A percentile compares a stretch with the other conserved stretches of the same genome.
Conservation (phyloP, 2,888 invertebrate species). For the Hedya salicella region DNA sequence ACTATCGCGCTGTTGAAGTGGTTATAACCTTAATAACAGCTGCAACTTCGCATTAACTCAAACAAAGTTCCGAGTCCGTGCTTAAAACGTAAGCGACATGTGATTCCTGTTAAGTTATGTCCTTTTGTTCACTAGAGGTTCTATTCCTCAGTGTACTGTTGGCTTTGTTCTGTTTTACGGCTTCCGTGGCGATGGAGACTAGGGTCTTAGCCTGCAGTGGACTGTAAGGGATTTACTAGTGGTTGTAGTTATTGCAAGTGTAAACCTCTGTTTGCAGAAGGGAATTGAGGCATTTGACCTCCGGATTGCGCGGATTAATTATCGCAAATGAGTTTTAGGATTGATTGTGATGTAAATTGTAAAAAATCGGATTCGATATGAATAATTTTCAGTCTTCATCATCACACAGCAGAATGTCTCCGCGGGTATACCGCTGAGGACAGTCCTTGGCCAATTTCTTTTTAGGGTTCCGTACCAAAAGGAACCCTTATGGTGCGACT, state of each 20-base stretch:
- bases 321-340: no score
- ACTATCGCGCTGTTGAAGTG: slow-evolving; percentile 7
- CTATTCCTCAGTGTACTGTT: slow-evolving; percentile 24
- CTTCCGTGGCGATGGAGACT: slow-evolving; percentile 9
- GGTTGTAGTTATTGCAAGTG: slow-evolving; percentile 1
- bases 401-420: no score
- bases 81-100: neutral
- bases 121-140: slow-evolving; percentile 18
- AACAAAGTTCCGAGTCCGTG: neutral
- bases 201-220: slow-evolving; percentile 11
- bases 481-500: no score
- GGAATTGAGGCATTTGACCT: neutral
- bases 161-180: slow-evolving; percentile 33
- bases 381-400: no score
- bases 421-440: no score
- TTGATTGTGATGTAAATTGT: no score
- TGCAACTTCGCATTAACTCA: slow-evolving; percentile 6
- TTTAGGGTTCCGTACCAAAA: no score
- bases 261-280: neutral
- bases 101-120: neutral
- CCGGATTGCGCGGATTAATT: neutral
- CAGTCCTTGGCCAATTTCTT: no score
- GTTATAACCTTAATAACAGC: slow-evolving; percentile 25
- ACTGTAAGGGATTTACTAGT: slow-evolving; percentile 8
- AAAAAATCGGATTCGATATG: no score